Evolutionary conservation across 2,113 vertebrate species (phyloP), one percentile per base, ranked within the genome.

Genomic region (Cyprinus carpio): DNA sequence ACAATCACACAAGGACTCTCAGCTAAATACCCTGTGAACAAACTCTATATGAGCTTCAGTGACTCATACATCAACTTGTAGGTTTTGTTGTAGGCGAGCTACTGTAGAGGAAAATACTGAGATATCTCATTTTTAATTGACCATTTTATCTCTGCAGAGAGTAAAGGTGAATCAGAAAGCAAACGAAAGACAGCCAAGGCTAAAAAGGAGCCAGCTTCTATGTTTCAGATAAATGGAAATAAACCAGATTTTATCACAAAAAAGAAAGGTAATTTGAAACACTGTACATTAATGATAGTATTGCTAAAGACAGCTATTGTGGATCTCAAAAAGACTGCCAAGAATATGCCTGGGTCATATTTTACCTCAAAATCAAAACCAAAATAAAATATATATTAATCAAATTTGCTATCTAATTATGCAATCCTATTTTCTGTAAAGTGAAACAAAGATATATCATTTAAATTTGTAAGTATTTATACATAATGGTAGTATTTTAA

Each of bases 211-310:
- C 89, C 94, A 0, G 93, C 92, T 0, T 94, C 96, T 49, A 49
- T 98, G 95, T 97, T 98, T 89, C 96, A 96, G 91, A 96, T 97
- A 89, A 95, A 94, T 0, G 95, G 93, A 46, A 91, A 92, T 1
- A 94, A 96, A n/a, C 87, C 90, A 34, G 93, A 96, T n/a, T 95
- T 93, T 20, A 93, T 94, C 84, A 89, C 62, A 88, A 97, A 96
- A 91, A 98, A 96, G 91, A 97, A 98, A 96, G 96, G 97, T 97
- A 9, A 86, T 9, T 64, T 29, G 0, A 18, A 75, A 75, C 23
- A 75, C 20, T 46, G 23, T 13, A 27, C 6, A 67, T 67, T 9
- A 31, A 31, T 67, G 15, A 67, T 29, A 16, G 62, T 67, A 29
- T 67, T 67, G 6, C 15, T 67, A 67, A 31, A 65, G 37, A 31